These are phyloP conservation scores for Cryptotis parvus DNA, from an alignment of 2,113 vertebrate genomes.

Conservation along the genomic window DNA sequence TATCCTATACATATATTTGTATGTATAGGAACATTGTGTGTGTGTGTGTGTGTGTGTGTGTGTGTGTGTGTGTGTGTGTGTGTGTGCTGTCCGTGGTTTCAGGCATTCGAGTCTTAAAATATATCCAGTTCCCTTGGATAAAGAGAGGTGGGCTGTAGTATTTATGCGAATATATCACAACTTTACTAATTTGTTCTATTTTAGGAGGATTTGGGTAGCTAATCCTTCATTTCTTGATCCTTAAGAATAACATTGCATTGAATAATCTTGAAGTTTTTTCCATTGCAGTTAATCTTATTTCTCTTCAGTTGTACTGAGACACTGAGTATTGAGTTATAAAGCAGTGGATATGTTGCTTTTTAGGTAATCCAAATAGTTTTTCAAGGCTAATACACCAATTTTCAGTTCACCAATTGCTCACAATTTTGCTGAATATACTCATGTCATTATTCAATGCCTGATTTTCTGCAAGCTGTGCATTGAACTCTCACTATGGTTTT, in stretches of 20 bases:
- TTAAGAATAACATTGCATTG: neutral
- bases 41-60: neutral
- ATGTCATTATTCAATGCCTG: neutral
- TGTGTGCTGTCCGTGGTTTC: neutral
- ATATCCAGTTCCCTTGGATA: neutral
- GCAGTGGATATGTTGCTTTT: neutral
- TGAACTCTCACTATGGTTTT: neutral
- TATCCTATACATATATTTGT: no score
- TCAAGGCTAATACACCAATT: rapidly evolving
- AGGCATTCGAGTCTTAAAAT: neutral
- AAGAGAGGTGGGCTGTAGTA: neutral
- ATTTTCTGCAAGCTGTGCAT: neutral
- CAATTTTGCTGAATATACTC: neutral
- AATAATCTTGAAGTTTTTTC: constrained; percentile 2
- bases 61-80: neutral
- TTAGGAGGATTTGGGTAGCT: neutral
- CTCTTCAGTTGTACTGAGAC: neutral
- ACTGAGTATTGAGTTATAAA: neutral
- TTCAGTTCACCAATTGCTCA: no score
- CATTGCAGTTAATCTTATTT: neutral
- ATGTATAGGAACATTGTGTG: no score
- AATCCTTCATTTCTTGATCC: constrained; percentile 5
- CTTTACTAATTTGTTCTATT: neutral
- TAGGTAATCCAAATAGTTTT: neutral
- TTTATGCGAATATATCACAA: neutral